Conservation (phyloP, 2,888 invertebrate species). For the Meliscaeva auricollis region DNA sequence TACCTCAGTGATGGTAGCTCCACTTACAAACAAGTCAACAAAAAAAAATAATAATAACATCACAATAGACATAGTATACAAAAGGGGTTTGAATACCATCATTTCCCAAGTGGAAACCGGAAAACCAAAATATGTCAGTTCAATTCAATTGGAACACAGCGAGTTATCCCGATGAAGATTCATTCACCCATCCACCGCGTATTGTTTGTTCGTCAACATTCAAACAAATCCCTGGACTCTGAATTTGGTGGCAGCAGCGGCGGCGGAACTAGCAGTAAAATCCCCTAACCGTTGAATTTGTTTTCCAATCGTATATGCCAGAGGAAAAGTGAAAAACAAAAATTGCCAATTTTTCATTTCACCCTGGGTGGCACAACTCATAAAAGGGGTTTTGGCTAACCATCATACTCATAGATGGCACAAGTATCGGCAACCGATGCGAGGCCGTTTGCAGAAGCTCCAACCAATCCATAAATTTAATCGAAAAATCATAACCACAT, state of each 20-base stretch:
- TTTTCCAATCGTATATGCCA: slow-evolving; percentile 44
- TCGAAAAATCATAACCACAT: slow-evolving; percentile 81
- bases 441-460: slow-evolving; percentile 72
- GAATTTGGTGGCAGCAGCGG: slow-evolving; percentile 24
- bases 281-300: slow-evolving; percentile 48
- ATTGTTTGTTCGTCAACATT: slow-evolving; percentile 25
- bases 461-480: slow-evolving; percentile 80
- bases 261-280: neutral
- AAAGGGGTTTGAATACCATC: slow-evolving; percentile 53
- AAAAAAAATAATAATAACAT: slow-evolving; percentile 18
- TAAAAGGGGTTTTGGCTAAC: slow-evolving; percentile 25
- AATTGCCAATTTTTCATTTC: slow-evolving; percentile 77
- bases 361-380: slow-evolving; percentile 61
- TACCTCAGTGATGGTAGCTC: slow-evolving; percentile 39
- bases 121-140: slow-evolving; percentile 73
- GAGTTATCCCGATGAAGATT: slow-evolving; percentile 16
- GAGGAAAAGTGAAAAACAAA: slow-evolving; percentile 43
- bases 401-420: neutral
- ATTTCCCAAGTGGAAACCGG: slow-evolving; percentile 67
- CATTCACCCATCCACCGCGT: slow-evolving; percentile 25
- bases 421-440: slow-evolving; percentile 69
- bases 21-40: slow-evolving; percentile 1
- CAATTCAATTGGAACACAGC: slow-evolving; percentile 70
- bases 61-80: slow-evolving; percentile 44
- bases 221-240: slow-evolving; percentile 44